Base-by-base conservation (phyloP, 1,140 invertebrate genomes). In the Drosophila sechellia region DNA sequence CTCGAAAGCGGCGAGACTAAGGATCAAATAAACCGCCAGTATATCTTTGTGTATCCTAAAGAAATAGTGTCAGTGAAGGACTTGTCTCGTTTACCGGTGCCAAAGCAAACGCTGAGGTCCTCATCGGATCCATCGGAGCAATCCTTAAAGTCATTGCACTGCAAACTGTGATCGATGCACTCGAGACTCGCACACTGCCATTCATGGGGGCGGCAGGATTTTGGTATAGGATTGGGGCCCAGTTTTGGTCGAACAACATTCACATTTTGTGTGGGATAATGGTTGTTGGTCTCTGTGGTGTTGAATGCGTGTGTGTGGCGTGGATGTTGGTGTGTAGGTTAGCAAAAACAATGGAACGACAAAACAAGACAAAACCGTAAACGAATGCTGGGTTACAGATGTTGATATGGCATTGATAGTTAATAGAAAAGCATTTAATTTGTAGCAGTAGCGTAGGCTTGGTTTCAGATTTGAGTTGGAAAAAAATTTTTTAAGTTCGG, bases 101-200 rank as follows among this genome's bases (percentile, higher is more conserved):
- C 66, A 20, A 65, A 45, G 52, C 81, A 86, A 46, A 31, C 39
- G 37, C 17, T 34, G 20, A 59, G 53, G 22, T 10, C 68, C 75
- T 97, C 96, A 91, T 97, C 96, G 91, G 95, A 95, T 20, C 93
- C 93, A 92, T 95, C 94, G 39, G 93, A 89, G 93, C 96, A 97
- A 92, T 97, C 95, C 20, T 81, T 77, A 52, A 91, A 78, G 39
- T 93, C 93, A 90, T 97, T 94, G 92, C 97, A 98, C 56, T 92
- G 92, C 27, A 73, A 79, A 0, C 85, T 81, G 52, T 90, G 84
- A 20, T 70, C 70, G 37, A 94, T 90, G 72, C 92, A 93, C 50
- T 92, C 87, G 39, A 75, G 81, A 45, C 91, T 91, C 20, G 64
- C 77, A 77, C 94, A 94, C 31, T 77, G 79, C 80, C 93, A 94